Base-by-base conservation (phyloP, 2,113 vertebrate genomes). In the Mesembrinibis cayennensis region DNA sequence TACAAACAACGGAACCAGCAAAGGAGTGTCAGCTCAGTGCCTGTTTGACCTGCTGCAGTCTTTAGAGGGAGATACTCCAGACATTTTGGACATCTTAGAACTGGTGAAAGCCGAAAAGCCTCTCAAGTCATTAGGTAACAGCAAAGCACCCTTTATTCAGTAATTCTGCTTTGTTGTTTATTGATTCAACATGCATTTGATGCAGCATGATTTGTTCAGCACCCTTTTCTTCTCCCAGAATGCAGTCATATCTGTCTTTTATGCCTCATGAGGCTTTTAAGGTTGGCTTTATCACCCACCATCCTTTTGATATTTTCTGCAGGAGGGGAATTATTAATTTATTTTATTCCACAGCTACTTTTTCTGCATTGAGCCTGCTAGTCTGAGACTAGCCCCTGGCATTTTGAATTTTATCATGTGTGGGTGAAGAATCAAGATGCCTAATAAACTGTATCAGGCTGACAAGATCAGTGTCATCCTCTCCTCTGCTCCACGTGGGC, bases 31-130 rank as follows among this genome's bases (percentile, higher is more conserved):
- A 3, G 98, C 99, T 55, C 99, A 99, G 97, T 99, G 99, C 97
- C 98, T 99, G 22, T 99, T 99, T 90, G 99, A 99, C 96, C 98
- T 99, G 92, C 98, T 99, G 71, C 99, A 99, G 69, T 99, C 99
- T 59, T 97, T 99, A 92, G 99, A 99, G 92, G 99, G 99, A 42
- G 99, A 99, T 79, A 99, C 99, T 49, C 97, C 97, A 17, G 99
- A 99, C 38, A 98, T 98, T 44, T 96, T 99, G 95, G 99, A 99
- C 47, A 99, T 99, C 89, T 97, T 99, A 50, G 99, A 99, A 95
- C 97, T 99, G 85, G 99, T 99, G 45, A 99, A 99, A 98, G 99
- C 99, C 65, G 99, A 99, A 97, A 99, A 99, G 93, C 99, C 99
- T 70, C 98, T 99, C 13, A 99, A 99, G 72, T 99, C 99, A 62